Conservation (phyloP, 2,888 invertebrate species). For the Nasonovia ribisnigri region DNA sequence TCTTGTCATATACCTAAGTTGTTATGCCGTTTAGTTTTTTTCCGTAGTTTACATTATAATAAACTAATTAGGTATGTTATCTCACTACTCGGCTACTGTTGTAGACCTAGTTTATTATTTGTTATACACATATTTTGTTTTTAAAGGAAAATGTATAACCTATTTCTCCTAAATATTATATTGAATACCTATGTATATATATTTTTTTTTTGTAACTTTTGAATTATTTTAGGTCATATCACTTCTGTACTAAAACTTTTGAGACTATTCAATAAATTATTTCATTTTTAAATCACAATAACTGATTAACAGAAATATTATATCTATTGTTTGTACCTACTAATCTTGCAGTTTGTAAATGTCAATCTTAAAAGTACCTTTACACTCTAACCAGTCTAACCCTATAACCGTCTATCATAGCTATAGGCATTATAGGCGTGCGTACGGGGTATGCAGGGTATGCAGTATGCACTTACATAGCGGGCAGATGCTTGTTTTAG, state of each 20-base stretch:
- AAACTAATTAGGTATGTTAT: not conserved
- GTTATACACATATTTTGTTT: not conserved
- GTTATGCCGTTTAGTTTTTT: not conserved
- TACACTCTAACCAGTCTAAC: too few species aligned
- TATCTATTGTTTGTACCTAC: not conserved
- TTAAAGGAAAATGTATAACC: not conserved
- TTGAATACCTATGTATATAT: not conserved
- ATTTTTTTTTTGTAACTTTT: slow-evolving; percentile 27
- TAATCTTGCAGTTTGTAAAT: not conserved
- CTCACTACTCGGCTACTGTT: not conserved
- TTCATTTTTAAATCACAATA: not conserved
- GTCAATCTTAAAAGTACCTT: not conserved
- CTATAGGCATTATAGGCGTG: too few species aligned
- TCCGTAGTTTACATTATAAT: not conserved
- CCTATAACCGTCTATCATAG: too few species aligned
- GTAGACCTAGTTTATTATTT: not conserved
- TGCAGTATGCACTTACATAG: too few species aligned
- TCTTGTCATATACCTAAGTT: not conserved
- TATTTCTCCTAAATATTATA: not conserved
- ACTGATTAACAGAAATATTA: not conserved
- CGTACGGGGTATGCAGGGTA: too few species aligned
- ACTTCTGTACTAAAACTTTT: slow-evolving; percentile 50
- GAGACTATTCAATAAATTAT: slow-evolving; percentile 48
- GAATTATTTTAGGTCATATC: slow-evolving; percentile 37
- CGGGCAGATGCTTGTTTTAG: too few species aligned